Percentiles rank a stretch among this genome's conserved stretches.
phyloP scores from a whole-genome alignment of 2,113 vertebrate genomes.

The Chitala chitala region DNA sequence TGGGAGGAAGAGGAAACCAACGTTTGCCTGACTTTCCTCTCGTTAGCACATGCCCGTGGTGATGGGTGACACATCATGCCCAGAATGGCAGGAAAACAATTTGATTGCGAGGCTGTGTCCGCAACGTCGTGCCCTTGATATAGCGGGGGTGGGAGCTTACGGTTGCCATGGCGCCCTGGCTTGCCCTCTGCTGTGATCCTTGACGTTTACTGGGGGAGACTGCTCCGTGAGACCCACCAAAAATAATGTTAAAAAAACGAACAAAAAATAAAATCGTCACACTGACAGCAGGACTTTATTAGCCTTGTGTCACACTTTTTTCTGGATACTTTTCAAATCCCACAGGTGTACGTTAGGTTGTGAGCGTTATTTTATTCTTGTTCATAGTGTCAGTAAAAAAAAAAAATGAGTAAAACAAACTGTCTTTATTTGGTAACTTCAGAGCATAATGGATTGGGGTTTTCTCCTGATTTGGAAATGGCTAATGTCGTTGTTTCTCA shows the following conservation, averaged over 20 bases:
- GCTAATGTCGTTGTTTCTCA: too few relatives aligned
- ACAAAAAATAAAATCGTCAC: background rate
- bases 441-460: too few relatives aligned
- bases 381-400: background rate
- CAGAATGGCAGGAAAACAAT: background rate
- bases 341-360: background rate
- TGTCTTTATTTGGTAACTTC: too few relatives aligned
- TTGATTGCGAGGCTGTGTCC: background rate
- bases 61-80: background rate
- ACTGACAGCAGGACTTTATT: background rate
- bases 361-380: background rate
- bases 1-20: background rate
- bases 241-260: background rate
- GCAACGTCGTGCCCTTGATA: background rate
- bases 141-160: background rate
- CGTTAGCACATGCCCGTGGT: background rate
- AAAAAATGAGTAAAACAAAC: too few relatives aligned
- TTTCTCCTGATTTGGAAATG: too few relatives aligned
- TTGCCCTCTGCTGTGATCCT: background rate
- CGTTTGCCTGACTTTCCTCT: background rate
- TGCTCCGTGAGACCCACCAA: background rate
- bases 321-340: background rate
- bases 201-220: background rate
- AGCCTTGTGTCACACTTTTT: background rate
- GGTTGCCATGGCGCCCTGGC: conserved; percentile 9